phyloP scores from a whole-genome alignment of 2,797 vertebrate genomes.

The Jordanella pulchra region DNA sequence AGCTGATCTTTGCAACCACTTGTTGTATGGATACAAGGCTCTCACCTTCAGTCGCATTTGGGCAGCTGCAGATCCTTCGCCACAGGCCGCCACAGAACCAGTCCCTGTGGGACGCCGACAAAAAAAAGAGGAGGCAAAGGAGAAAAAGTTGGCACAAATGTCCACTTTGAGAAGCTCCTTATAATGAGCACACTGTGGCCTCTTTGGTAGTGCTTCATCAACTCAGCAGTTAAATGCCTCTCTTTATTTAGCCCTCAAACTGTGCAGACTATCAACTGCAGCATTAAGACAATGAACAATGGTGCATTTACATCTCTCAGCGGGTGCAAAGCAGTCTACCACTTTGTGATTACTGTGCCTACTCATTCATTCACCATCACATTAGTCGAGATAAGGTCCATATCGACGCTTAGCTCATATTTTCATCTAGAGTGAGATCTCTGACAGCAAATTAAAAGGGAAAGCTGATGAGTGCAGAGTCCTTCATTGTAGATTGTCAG shows the following conservation, averaged over 20 bases:
- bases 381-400: slow-evolving; percentile 50
- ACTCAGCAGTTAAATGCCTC: slow-evolving; percentile 68
- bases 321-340: slow-evolving; percentile 44
- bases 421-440: slow-evolving; percentile 51
- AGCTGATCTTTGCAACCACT: background rate
- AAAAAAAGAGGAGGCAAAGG: slow-evolving; percentile 71
- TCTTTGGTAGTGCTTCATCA: slow-evolving; percentile 70
- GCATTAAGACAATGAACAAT: slow-evolving; percentile 74
- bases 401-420: slow-evolving; percentile 59
- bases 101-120: slow-evolving; percentile 62
- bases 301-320: slow-evolving; percentile 59
- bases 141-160: slow-evolving; percentile 74
- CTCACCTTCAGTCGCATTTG: slow-evolving; percentile 45
- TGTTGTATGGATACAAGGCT: background rate
- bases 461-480: slow-evolving; percentile 49
- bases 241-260: slow-evolving; percentile 73
- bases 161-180: slow-evolving; percentile 74
- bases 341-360: slow-evolving; percentile 50
- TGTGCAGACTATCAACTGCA: slow-evolving; percentile 73
- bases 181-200: slow-evolving; percentile 78
- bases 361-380: slow-evolving; percentile 55
- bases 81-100: slow-evolving; percentile 60
- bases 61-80: slow-evolving; percentile 51
- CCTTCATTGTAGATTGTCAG: slow-evolving; percentile 50
- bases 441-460: slow-evolving; percentile 65